phyloP scores from a whole-genome alignment of 2,113 vertebrate species.

The Vombatus ursinus region DNA sequence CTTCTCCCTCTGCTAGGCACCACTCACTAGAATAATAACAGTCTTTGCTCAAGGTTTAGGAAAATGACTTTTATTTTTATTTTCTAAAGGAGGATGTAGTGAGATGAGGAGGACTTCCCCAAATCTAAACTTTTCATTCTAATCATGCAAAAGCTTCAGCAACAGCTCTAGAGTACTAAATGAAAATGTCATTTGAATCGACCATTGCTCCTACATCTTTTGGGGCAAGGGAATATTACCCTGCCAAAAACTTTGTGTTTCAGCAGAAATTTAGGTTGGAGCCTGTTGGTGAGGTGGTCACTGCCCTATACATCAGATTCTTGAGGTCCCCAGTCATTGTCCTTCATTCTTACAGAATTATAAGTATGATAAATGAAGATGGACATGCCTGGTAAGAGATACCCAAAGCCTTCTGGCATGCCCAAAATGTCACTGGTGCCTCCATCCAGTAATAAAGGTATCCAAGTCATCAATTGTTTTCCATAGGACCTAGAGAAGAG shows the following conservation, averaged over 20 bases:
- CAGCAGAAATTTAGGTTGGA: neutral
- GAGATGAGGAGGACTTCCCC: neutral
- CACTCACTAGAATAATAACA: too few relatives aligned
- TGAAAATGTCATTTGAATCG: neutral
- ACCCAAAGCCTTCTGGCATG: neutral
- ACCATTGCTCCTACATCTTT: neutral
- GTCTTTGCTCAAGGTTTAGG: too few relatives aligned
- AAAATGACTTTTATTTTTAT: too few relatives aligned
- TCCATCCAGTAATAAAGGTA: neutral
- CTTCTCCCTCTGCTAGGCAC: too few relatives aligned
- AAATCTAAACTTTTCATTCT: neutral
- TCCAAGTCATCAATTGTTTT: neutral
- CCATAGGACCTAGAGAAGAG: neutral
- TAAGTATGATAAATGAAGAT: neutral
- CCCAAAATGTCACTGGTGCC: neutral
- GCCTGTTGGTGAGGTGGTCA: neutral
- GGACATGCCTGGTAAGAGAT: too few relatives aligned
- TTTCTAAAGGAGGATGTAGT: neutral
- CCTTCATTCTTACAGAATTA: neutral
- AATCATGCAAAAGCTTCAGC: neutral
- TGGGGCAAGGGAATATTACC: neutral
- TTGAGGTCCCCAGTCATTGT: neutral
- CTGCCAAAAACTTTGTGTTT: neutral
- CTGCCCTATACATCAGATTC: neutral
- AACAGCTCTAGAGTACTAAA: neutral